These are phyloP conservation scores for Dasysyrphus tricinctus DNA, from an alignment of 2,888 invertebrate species.

Conservation along the genomic window DNA sequence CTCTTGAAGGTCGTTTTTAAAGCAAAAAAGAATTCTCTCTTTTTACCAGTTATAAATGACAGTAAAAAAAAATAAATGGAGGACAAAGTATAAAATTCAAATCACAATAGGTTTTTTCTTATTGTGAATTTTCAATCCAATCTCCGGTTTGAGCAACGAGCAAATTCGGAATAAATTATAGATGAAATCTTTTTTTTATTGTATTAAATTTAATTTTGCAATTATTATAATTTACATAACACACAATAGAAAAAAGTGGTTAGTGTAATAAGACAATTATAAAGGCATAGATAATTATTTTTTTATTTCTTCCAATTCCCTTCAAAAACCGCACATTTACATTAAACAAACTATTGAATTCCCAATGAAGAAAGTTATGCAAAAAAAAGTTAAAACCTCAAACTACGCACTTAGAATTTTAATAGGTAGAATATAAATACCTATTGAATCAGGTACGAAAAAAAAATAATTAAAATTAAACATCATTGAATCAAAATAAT, in stretches of 20 bases:
- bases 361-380: neutral
- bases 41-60: too few species aligned
- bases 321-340: conserved; percentile 2
- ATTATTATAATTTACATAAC: too few species aligned
- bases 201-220: too few species aligned
- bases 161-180: too few species aligned
- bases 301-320: neutral
- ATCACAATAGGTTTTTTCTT: too few species aligned
- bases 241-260: neutral
- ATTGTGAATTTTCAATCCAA: too few species aligned
- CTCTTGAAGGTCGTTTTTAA: too few species aligned
- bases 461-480: conserved; percentile 46
- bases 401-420: conserved; percentile 40
- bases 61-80: too few species aligned
- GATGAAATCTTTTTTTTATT: too few species aligned
- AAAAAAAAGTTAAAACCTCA: neutral
- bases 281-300: neutral
- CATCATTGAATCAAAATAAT: conserved; percentile 62
- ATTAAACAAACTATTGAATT: neutral
- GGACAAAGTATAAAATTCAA: too few species aligned
- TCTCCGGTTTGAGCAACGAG: too few species aligned
- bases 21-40: too few species aligned
- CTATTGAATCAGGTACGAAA: conserved; percentile 11
- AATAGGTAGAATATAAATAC: conserved; percentile 1
- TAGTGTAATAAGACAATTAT: neutral